phyloP scores from a whole-genome alignment of 2,888 invertebrate species.

The Andrena trimmerana region DNA sequence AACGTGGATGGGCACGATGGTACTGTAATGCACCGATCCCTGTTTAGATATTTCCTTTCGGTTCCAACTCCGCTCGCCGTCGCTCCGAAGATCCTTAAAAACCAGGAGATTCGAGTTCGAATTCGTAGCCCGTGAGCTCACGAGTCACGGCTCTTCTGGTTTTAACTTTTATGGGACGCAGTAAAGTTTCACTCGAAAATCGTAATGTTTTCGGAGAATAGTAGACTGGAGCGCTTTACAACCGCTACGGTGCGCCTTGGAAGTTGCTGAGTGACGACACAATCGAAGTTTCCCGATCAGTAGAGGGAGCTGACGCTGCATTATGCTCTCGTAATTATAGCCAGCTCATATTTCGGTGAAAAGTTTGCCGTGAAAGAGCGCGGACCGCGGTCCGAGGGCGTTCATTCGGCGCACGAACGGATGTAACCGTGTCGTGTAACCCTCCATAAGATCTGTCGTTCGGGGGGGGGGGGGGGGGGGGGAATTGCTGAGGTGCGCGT shows the following conservation, averaged over 20 bases:
- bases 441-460: constrained; percentile 44
- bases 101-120: too few relatives aligned
- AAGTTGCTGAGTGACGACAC: constrained; percentile 1
- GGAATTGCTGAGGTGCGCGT: constrained; percentile 34
- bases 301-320: background rate
- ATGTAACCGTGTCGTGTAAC: constrained; percentile 29
- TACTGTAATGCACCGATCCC: background rate
- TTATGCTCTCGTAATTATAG: background rate
- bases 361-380: constrained; percentile 9
- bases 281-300: constrained; percentile 25
- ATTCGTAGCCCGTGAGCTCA: too few relatives aligned
- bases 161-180: too few relatives aligned
- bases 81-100: too few relatives aligned
- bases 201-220: too few relatives aligned
- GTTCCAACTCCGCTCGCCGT: background rate
- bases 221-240: background rate
- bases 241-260: background rate
- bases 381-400: constrained; percentile 17
- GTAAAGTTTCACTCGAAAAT: too few relatives aligned
- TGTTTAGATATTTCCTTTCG: background rate
- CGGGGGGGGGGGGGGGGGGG: constrained; percentile 17
- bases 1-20: background rate
- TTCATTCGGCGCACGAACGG: constrained; percentile 27
- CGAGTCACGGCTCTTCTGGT: too few relatives aligned
- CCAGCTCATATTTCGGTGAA: background rate